Evolutionary conservation across 1,140 invertebrate species (phyloP).

Genomic region (Bombus polaris): DNA sequence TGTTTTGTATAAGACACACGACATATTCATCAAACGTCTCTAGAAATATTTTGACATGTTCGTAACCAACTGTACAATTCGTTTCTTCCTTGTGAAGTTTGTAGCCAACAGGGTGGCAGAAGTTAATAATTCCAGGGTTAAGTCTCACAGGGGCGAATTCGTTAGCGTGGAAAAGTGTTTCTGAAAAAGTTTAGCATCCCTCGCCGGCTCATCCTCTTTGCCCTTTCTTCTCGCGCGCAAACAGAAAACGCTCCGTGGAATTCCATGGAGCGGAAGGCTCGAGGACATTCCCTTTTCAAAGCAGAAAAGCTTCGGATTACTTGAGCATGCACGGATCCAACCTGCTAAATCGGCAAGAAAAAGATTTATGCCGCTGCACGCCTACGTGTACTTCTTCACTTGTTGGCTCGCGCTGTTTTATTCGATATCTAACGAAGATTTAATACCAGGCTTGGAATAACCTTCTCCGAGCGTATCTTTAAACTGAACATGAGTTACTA

Average conservation of each 20-base stretch:
- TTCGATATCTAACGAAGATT: background rate
- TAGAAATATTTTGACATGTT: background rate
- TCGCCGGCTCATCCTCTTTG: conserved; percentile 12
- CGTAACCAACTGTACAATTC: background rate
- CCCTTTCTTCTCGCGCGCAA: conserved; percentile 33
- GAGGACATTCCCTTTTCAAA: conserved; percentile 48
- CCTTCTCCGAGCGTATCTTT: background rate
- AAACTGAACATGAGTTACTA: background rate
- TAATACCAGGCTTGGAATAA: background rate
- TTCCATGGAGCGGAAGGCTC: conserved; percentile 43
- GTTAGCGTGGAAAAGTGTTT: background rate
- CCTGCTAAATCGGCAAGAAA: conserved; percentile 10
- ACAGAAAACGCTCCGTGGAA: background rate
- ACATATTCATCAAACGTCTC: background rate
- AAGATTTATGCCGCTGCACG: conserved; percentile 13
- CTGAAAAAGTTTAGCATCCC: conserved; percentile 23
- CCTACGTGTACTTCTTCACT: background rate
- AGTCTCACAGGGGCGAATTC: background rate
- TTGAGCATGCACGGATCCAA: conserved; percentile 6
- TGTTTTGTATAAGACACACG: background rate
- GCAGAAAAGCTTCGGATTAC: conserved; percentile 23
- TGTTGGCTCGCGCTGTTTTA: background rate
- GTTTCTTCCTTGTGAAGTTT: background rate
- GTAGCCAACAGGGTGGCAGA: background rate
- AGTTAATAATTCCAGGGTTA: background rate